Conservation (phyloP, 2,113 vertebrate genomes). For the Chionis minor region DNA sequence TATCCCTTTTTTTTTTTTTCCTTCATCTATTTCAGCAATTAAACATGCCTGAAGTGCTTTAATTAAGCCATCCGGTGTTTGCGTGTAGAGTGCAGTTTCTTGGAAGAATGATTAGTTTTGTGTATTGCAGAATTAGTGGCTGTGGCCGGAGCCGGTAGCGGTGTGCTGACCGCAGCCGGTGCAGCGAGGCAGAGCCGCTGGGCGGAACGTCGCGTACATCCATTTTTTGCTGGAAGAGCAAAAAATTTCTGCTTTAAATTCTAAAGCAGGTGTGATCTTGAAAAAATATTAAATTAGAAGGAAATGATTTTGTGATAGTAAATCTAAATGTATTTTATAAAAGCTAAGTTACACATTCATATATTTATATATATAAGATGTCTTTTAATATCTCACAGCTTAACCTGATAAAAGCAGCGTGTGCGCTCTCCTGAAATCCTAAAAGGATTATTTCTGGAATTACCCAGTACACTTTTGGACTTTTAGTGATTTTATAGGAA, state of each 20-base stretch:
- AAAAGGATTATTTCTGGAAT: background rate
- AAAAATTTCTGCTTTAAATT: background rate
- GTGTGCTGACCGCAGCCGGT: background rate
- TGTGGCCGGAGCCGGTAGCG: rapidly evolving
- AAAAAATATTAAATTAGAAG: background rate
- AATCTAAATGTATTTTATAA: background rate
- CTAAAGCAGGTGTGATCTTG: background rate
- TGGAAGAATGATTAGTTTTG: background rate
- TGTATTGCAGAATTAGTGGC: background rate
- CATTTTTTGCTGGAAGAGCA: background rate
- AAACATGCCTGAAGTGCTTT: background rate
- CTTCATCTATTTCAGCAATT: background rate
- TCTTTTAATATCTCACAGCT: background rate
- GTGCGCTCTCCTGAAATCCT: background rate
- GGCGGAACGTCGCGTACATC: rapidly evolving
- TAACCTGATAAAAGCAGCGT: background rate
- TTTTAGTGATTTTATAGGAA: background rate
- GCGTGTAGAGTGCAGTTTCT: background rate
- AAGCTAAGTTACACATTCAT: background rate
- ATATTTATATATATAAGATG: too few relatives aligned
- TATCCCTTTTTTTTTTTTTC: background rate
- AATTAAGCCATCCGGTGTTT: background rate
- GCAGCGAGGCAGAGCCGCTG: background rate
- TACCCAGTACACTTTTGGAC: background rate
- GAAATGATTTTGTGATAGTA: background rate